phyloP scores from a whole-genome alignment of 2,888 invertebrate genomes.

The Nasonovia ribisnigri region DNA sequence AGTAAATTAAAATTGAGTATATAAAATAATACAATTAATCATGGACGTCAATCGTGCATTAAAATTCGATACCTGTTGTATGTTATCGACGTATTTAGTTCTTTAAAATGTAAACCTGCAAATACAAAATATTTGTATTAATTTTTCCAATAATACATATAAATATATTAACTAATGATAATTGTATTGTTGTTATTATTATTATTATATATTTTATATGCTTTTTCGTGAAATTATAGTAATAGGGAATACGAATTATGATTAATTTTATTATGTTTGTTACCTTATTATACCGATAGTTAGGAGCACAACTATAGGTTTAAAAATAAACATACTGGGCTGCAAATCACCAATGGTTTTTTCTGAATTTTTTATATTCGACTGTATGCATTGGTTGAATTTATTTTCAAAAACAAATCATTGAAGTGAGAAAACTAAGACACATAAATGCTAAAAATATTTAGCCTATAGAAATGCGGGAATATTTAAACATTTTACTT shows the following conservation, averaged over 20 bases:
- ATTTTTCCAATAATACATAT: background rate
- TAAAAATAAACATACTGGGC: background rate
- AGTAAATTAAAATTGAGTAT: background rate
- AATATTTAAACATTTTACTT: background rate
- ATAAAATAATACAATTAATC: background rate
- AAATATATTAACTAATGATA: background rate
- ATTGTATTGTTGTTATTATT: background rate
- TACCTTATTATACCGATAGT: background rate
- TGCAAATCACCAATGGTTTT: background rate
- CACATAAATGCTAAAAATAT: background rate
- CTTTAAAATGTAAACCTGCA: background rate
- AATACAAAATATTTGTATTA: background rate
- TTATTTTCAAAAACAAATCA: background rate
- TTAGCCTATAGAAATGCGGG: background rate
- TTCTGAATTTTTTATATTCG: background rate
- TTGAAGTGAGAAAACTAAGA: background rate
- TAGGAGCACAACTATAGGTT: background rate
- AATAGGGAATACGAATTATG: background rate
- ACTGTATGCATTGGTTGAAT: background rate
- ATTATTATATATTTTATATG: background rate
- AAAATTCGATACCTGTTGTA: background rate
- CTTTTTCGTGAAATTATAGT: background rate
- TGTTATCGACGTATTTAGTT: background rate
- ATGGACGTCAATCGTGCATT: background rate
- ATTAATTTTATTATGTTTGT: background rate